Percentiles rank a stretch among this genome's conserved stretches.
Conservation (phyloP, 2,888 invertebrate species). For the Metopia argyrocephala region DNA sequence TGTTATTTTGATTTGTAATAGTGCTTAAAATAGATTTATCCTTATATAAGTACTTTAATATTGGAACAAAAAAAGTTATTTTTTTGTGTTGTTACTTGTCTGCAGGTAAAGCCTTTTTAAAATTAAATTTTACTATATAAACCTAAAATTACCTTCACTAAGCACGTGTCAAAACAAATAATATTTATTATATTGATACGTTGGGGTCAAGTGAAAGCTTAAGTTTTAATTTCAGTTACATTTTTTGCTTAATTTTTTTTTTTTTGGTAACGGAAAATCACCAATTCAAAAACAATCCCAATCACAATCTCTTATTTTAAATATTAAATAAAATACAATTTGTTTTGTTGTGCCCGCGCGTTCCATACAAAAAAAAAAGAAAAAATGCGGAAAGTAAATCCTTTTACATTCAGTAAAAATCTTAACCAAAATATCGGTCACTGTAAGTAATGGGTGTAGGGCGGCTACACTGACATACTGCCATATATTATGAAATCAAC, state of each 20-base stretch:
- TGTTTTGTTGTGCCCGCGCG: constrained; percentile 1
- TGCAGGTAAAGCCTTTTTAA: no score
- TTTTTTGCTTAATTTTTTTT: constrained; percentile 7
- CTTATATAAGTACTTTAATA: no score
- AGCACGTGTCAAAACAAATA: constrained; percentile 65
- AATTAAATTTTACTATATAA: no score
- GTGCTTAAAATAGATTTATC: no score
- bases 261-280: constrained; percentile 35
- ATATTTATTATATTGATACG: constrained; percentile 75
- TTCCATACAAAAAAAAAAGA: constrained; percentile 3
- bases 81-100: no score
- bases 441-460: constrained; percentile 73
- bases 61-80: no score
- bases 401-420: neutral
- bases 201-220: constrained; percentile 77
- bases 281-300: constrained; percentile 48
- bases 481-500: constrained; percentile 73
- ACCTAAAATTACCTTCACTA: constrained; percentile 47
- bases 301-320: constrained; percentile 39
- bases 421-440: constrained; percentile 51
- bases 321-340: constrained; percentile 37
- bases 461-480: constrained; percentile 75
- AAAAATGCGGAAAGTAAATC: constrained; percentile 18
- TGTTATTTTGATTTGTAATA: no score
- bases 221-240: constrained; percentile 48